Evolutionary conservation across 37 sponge, comb jelly and placozoan genomes (phyloP), one percentile per base, ranked within the genome.

Genomic region (Chondrosia reniformis): DNA sequence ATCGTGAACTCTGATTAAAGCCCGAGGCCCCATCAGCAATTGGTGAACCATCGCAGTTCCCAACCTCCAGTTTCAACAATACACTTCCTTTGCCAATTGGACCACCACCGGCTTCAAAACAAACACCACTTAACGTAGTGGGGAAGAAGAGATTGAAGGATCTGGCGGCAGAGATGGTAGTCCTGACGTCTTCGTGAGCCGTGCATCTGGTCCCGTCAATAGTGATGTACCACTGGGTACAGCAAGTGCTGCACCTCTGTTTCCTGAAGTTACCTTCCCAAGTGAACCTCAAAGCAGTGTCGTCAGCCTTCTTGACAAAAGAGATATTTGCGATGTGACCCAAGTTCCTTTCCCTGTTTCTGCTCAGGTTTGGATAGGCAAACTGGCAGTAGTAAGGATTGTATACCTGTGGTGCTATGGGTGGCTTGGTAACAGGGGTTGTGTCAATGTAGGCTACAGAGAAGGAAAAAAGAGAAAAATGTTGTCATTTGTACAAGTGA

Each of bases 261-360:
- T 83, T 83, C 75, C 88, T 83, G 79, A 87, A 58, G 83, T 81
- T 87, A 0, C 82, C 88, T 38, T 88, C 88, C 88, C 88, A 88
- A 0, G 88, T 83, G 33, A 88, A 10, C 45, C 56, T 43, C 41
- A 88, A 67, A 19, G 72, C 80, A 0, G 84, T 88, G 80, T 75
- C 67, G 58, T 83, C 80, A 39, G 79, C 64, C 57, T 33, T 4
- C 30, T 88, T 88, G 45, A 30, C 43, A 39, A 88, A 83, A n/a
- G 41, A 44, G 25, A 57, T 41, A 22, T 57, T 57, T 27, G 76
- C 76, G 36, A 88, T 43, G 34, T 49, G 43, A 0, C 88, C 88
- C 0, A 88, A 57, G 59, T 88, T 88, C 6, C 88, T 52, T 80
- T 88, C 88, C 6, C 59, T 30, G 58, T 83, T 79, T 28, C 25